Evolutionary conservation across 1,140 invertebrate species (phyloP).

Genomic region (Luehdorfia chinensis): DNA sequence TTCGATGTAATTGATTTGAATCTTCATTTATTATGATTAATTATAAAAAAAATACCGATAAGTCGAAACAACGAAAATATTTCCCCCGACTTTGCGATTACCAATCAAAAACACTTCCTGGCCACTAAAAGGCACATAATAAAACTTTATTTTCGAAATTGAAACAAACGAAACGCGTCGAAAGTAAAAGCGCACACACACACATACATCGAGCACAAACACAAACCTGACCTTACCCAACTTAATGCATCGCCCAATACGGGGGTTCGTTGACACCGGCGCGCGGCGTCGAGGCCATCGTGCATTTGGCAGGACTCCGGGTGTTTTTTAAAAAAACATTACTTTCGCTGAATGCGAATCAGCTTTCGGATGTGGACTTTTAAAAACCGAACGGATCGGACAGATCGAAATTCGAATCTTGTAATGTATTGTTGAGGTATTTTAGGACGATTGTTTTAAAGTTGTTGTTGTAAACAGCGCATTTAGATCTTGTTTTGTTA

Average conservation of each 20-base stretch:
- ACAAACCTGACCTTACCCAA: conserved; percentile 68
- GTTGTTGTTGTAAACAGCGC: conserved; percentile 11
- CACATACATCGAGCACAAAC: conserved; percentile 36
- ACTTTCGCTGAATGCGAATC: conserved; percentile 54
- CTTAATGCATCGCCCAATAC: conserved; percentile 61
- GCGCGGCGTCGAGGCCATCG: conserved; percentile 30
- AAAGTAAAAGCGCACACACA: conserved; percentile 68
- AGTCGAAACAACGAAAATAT: no score
- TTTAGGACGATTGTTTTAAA: conserved; percentile 5
- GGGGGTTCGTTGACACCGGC: conserved; percentile 46
- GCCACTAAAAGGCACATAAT: conserved; percentile 8
- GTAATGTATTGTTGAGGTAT: conserved; percentile 1
- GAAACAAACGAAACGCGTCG: conserved; percentile 41
- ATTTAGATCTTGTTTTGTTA: conserved; percentile 9
- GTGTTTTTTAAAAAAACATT: conserved; percentile 45
- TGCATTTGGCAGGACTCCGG: conserved; percentile 59
- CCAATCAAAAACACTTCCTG: no score
- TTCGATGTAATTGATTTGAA: no score
- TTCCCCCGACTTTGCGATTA: no score
- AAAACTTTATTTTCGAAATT: conserved; percentile 19
- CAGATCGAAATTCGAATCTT: conserved; percentile 11
- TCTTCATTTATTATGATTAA: no score
- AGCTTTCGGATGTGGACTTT: conserved; percentile 30
- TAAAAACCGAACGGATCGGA: conserved; percentile 29
- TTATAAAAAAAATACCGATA: no score